Evolutionary conservation across 30 jellyfish, hydroid and myxozoan genomes (phyloP).

Genomic region (Haliclystus octoradiatus): DNA sequence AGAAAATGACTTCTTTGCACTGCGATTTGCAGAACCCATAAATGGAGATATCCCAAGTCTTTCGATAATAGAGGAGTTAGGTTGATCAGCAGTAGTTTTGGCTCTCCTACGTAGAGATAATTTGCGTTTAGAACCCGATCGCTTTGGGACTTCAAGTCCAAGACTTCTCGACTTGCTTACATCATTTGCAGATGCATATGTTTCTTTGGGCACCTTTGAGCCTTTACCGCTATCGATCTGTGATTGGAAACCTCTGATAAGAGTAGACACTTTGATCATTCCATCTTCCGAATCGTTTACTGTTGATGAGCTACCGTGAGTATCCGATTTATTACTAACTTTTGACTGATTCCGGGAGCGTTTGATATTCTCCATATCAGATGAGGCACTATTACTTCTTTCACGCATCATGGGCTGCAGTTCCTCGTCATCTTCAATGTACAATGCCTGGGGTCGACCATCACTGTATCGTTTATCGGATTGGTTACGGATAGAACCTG

Average conservation of each 20-base stretch:
- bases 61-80: conserved; percentile 56
- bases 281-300: conserved; percentile 18
- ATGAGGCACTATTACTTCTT: not conserved
- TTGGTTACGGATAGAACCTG: conserved; percentile 67
- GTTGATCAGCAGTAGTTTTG: conserved; percentile 46
- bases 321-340: conserved; percentile 28
- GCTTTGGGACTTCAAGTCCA: conserved; percentile 30
- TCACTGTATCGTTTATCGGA: not conserved
- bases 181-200: conserved; percentile 9
- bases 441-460: not conserved
- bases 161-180: conserved; percentile 25
- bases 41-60: conserved; percentile 90
- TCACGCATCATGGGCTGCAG: conserved; percentile 8
- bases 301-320: not conserved
- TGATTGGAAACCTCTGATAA: conserved; percentile 78
- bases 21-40: conserved; percentile 74
- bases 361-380: conserved; percentile 28
- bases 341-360: conserved; percentile 26
- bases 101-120: conserved; percentile 52
- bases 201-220: conserved; percentile 2
- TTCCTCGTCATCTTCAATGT: conserved; percentile 3
- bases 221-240: conserved; percentile 16
- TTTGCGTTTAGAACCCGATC: conserved; percentile 72
- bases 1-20: conserved; percentile 58
- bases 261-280: conserved; percentile 41